Evolutionary conservation across 1,140 invertebrate genomes (phyloP).

Genomic region (Bradysia coprophila): DNA sequence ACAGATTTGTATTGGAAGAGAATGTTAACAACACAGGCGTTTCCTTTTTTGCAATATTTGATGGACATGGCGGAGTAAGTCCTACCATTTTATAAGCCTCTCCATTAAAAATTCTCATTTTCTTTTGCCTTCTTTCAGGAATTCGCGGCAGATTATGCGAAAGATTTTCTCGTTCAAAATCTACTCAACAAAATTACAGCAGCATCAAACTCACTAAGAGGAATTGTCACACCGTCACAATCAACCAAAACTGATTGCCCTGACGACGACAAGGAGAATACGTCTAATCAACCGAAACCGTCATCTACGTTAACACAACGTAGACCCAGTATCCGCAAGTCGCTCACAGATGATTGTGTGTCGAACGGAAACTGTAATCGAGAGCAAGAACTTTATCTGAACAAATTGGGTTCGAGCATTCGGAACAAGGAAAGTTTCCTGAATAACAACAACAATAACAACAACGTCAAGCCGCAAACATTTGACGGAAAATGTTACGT

Average conservation of each 20-base stretch:
- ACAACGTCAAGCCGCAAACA: constrained; percentile 12
- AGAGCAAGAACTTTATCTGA: constrained; percentile 15
- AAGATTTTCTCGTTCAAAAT: constrained; percentile 59
- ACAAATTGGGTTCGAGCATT: constrained; percentile 16
- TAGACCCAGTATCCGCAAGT: neutral
- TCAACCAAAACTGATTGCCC: constrained; percentile 12
- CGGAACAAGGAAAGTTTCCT: constrained; percentile 13
- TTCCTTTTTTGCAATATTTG: constrained; percentile 79
- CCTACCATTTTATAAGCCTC: too few relatives aligned
- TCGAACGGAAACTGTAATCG: constrained; percentile 1
- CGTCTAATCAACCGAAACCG: constrained; percentile 21
- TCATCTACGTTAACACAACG: neutral
- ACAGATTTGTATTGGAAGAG: constrained; percentile 52
- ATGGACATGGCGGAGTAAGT: constrained; percentile 90
- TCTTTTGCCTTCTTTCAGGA: too few relatives aligned
- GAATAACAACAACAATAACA: constrained; percentile 16
- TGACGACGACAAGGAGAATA: constrained; percentile 26
- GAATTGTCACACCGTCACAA: constrained; percentile 26
- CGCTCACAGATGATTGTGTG: constrained; percentile 5
- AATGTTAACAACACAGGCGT: constrained; percentile 56
- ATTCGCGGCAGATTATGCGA: constrained; percentile 81
- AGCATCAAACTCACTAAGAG: constrained; percentile 43
- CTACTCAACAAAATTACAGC: constrained; percentile 55
- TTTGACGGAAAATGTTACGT: constrained; percentile 35
- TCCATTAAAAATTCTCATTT: too few relatives aligned